Conservation (phyloP, 2,797 vertebrate species). For the Cyclura pinguis region DNA sequence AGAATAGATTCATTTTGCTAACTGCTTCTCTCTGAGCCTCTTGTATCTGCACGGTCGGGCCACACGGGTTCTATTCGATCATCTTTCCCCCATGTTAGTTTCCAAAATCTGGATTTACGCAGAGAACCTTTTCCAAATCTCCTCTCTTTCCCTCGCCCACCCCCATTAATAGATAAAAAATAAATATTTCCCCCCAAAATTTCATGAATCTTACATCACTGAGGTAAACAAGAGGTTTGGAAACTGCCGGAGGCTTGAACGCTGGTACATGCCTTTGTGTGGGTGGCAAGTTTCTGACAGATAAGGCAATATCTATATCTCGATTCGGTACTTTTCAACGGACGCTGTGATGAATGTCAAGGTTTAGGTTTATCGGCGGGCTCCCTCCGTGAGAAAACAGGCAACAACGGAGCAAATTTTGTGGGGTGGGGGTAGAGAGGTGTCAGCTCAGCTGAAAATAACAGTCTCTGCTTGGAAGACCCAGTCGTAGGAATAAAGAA, state of each 20-base stretch:
- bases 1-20: background rate
- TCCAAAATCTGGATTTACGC: background rate
- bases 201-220: background rate
- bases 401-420: too few species aligned
- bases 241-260: background rate
- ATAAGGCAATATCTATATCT: too few species aligned
- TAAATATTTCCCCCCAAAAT: background rate
- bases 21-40: background rate
- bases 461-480: background rate
- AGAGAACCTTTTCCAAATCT: background rate
- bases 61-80: background rate
- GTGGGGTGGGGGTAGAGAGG: background rate
- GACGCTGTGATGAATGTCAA: background rate
- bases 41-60: background rate
- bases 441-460: too few species aligned
- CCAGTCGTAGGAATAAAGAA: too few species aligned
- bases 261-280: background rate
- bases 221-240: background rate
- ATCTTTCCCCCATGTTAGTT: too few species aligned
- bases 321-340: background rate
- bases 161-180: background rate
- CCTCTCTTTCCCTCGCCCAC: too few species aligned
- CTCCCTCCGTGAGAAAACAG: background rate
- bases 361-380: background rate
- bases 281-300: background rate